Evolutionary conservation across 2,113 vertebrate species (phyloP).

Genomic region (Myanophis thanlyinensis): DNA sequence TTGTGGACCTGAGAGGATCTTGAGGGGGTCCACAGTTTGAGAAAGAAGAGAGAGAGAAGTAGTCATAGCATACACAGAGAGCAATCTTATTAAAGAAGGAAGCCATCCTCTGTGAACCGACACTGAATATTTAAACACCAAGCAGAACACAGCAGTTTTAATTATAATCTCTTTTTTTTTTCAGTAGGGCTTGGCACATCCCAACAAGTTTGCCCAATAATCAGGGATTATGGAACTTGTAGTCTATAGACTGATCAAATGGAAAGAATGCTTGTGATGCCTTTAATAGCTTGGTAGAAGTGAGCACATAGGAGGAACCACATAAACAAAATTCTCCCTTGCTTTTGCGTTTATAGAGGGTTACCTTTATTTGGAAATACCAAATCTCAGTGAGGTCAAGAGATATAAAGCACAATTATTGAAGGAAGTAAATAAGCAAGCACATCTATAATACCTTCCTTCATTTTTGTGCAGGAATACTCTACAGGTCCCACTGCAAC

Average conservation of each 20-base stretch:
- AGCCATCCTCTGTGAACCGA: neutral
- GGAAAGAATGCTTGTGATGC: neutral
- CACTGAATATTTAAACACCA: neutral
- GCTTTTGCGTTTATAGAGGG: neutral
- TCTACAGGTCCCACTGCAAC: neutral
- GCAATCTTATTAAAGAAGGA: neutral
- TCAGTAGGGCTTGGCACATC: neutral
- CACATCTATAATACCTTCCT: neutral
- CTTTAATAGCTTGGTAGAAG: neutral
- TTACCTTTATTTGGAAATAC: neutral
- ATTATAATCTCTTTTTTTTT: neutral
- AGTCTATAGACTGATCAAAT: neutral
- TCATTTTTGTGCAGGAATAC: neutral
- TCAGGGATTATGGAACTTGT: neutral
- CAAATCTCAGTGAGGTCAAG: neutral
- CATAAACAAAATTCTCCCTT: neutral
- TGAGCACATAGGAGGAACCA: neutral
- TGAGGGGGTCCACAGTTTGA: neutral
- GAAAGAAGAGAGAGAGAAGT: neutral
- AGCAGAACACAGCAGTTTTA: neutral
- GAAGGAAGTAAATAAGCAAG: neutral
- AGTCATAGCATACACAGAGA: neutral
- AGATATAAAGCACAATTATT: neutral
- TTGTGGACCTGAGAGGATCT: neutral
- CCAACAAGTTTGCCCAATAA: neutral